phyloP scores from a whole-genome alignment of 2,113 vertebrate species.

The Clarias batrachus region DNA sequence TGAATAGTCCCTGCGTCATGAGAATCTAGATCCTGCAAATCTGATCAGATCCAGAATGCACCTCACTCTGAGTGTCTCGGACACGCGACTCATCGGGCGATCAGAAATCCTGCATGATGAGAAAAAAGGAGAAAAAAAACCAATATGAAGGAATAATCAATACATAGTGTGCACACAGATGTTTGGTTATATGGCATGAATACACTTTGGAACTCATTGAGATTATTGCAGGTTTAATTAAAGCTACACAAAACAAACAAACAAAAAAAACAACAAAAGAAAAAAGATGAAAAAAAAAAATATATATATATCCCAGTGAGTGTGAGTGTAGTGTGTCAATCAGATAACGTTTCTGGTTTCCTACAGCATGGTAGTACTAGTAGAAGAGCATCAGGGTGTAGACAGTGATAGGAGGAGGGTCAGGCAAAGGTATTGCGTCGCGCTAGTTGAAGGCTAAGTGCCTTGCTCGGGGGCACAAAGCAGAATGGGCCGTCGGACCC shows the following conservation, averaged over 20 bases:
- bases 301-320: background rate
- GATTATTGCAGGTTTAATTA: background rate
- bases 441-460: slow-evolving; percentile 21
- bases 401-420: slow-evolving; percentile 12
- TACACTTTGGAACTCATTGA: background rate
- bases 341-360: background rate
- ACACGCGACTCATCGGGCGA: background rate
- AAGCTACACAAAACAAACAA: background rate
- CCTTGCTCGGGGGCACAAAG: slow-evolving; percentile 20
- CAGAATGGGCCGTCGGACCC: background rate
- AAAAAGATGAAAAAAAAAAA: background rate
- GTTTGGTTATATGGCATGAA: slow-evolving; percentile 13
- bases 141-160: background rate
- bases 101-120: background rate
- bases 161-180: background rate
- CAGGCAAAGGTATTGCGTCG: background rate
- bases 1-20: background rate
- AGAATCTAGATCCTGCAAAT: background rate
- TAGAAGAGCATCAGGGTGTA: slow-evolving; percentile 10
- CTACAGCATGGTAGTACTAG: background rate
- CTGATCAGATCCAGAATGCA: background rate
- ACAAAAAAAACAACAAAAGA: background rate
- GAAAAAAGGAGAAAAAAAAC: background rate
- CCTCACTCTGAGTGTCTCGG: background rate
- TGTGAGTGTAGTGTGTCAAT: background rate